Conservation (phyloP, 2,113 vertebrate genomes). For the Lota lota region DNA sequence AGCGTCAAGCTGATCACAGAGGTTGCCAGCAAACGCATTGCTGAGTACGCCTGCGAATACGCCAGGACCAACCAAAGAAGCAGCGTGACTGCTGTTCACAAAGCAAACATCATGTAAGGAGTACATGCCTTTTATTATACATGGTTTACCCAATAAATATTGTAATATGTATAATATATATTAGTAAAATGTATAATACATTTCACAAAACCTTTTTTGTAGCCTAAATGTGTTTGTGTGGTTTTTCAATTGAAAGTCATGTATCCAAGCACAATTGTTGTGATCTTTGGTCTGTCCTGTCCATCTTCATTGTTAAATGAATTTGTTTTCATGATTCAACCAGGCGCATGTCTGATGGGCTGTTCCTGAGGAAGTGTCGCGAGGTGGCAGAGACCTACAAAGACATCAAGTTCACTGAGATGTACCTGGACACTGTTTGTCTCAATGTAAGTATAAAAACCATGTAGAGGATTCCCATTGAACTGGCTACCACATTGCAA, state of each 20-base stretch:
- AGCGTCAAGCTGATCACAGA: conserved; percentile 97
- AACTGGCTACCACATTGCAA: no score
- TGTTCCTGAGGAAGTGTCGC: conserved; percentile 92
- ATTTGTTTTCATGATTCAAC: background rate
- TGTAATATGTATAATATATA: no score
- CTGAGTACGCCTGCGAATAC: conserved; percentile 94
- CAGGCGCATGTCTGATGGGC: conserved; percentile 96
- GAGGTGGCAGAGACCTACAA: conserved; percentile 94
- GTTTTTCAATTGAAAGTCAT: no score
- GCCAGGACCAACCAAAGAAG: conserved; percentile 87
- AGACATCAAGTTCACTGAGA: conserved; percentile 95
- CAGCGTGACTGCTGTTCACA: conserved; percentile 92
- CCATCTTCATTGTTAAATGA: background rate
- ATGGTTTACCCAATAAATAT: no score
- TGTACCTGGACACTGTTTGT: conserved; percentile 97
- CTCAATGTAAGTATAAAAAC: conserved; percentile 81
- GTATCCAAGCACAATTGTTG: no score
- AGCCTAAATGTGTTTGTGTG: no score
- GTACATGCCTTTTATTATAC: no score
- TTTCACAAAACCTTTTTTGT: no score
- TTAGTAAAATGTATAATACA: no score
- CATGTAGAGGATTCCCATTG: no score
- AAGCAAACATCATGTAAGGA: conserved; percentile 95
- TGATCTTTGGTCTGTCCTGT: no score
- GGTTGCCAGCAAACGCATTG: conserved; percentile 87